Base-by-base conservation (phyloP, 2,113 vertebrate species). In the Haplochromis burtoni region DNA sequence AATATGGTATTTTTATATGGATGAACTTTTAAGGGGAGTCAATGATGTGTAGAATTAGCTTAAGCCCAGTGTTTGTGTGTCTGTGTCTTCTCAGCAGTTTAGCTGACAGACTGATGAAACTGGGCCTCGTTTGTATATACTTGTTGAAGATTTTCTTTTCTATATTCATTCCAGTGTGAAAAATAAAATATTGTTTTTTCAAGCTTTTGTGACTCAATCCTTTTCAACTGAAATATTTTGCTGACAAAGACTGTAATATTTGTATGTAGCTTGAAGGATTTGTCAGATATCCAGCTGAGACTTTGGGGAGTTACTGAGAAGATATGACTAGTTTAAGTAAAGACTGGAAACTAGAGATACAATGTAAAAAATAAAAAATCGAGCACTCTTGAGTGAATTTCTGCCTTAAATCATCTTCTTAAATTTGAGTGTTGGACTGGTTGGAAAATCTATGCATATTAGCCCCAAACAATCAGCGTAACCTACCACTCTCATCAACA, bases 111-210 rank as follows among this genome's bases (percentile, higher is more conserved):
- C n/a, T 17, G 6, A 71, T 78, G 83, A 83, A 86, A 61, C 40
- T 80, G 17, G 83, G 81, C 3, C 5, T 42, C 3, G 31, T 86
- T 16, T 95, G 87, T 94, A 93, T 80, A 94, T 95, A 94, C 2
- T 42, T 61, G 61, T 78, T 85, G 13, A 85, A 88, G 19, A 87
- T 86, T 84, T 88, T 16, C 80, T 81, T 89, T 87, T 19, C 84
- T 78, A 89, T 92, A 85, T 86, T 80, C 71, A 91, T 94, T 94
- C 61, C 78, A 89, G 61, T 80, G 42, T 86, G 59, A 87, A 83
- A 86, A 95, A 88, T 87, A 86, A 91, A 88, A 63, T 14, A 66
- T 8, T 83, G 10, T 7, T 53, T 24, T 14, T 33, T 2, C 19
- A 61, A n/a, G 2, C 45, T n/a, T 78, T 81, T 82, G 83, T 83